A percentile compares a stretch with the other conserved stretches of the same genome.
phyloP scores from a whole-genome alignment of 2,797 vertebrate species.

The Pristis pectinata region DNA sequence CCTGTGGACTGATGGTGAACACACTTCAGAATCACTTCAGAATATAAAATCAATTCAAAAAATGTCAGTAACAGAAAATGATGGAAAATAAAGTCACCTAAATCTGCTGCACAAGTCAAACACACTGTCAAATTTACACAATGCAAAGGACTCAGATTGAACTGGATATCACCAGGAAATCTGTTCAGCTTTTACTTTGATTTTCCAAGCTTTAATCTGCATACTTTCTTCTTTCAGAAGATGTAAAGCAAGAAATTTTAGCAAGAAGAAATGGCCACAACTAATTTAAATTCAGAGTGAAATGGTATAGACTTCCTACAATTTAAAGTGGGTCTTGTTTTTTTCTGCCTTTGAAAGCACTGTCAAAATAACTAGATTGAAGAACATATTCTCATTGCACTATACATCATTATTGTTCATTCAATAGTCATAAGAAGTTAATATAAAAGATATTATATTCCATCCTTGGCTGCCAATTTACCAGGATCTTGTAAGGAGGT shows the following conservation, averaged over 20 bases:
- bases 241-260: constrained; percentile 4
- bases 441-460: background rate
- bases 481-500: background rate
- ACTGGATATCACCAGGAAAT: background rate
- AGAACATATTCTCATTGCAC: background rate
- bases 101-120: background rate
- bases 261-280: background rate
- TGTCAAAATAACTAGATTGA: background rate
- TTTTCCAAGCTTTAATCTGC: background rate
- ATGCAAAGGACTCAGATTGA: background rate
- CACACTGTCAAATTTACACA: background rate
- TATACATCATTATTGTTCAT: background rate
- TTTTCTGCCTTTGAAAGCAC: background rate
- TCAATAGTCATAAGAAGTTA: constrained; percentile 17
- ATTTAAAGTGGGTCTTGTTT: background rate
- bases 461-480: background rate
- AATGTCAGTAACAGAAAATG: background rate
- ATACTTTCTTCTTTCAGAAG: background rate
- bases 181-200: background rate
- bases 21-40: background rate
- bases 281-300: background rate
- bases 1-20: background rate
- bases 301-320: background rate
- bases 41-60: background rate
- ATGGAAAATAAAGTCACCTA: background rate